Percentiles rank a stretch among this genome's conserved stretches.
These are phyloP conservation scores for Metacarcinus magister DNA, from an alignment of 2,888 invertebrate genomes.

Conservation along the genomic window DNA sequence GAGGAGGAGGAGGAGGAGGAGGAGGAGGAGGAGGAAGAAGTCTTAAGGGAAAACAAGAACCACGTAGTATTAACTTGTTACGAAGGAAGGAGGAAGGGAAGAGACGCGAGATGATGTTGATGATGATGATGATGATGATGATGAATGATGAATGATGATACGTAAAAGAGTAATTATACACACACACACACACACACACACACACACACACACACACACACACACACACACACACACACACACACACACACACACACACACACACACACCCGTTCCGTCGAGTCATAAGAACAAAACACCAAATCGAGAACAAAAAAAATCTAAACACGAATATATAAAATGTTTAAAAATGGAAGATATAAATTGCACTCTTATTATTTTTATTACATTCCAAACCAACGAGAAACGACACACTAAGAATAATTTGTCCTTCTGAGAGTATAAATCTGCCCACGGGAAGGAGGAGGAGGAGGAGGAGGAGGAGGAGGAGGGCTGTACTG, in stretches of 20 bases:
- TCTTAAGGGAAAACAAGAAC: neutral
- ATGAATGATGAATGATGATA: too few species aligned
- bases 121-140: too few species aligned
- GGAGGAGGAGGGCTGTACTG: neutral
- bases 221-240: too few species aligned
- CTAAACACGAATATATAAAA: neutral
- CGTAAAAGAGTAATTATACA: too few species aligned
- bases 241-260: too few species aligned
- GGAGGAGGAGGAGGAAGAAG: neutral
- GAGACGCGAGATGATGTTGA: too few species aligned
- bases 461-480: slow-evolving; percentile 27
- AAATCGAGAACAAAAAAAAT: neutral
- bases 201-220: too few species aligned
- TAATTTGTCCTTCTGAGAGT: neutral
- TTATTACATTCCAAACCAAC: slow-evolving; percentile 62
- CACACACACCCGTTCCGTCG: neutral
- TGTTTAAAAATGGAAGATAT: neutral
- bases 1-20: neutral
- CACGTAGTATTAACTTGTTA: too few species aligned
- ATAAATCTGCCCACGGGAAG: slow-evolving; percentile 57
- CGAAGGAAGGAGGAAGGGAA: too few species aligned
- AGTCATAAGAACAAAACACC: neutral
- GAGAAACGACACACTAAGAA: neutral
- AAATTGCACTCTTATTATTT: slow-evolving; percentile 46
- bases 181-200: too few species aligned